Evolutionary conservation across 1,140 invertebrate genomes (phyloP).

Genomic region (Araneus ventricosus): DNA sequence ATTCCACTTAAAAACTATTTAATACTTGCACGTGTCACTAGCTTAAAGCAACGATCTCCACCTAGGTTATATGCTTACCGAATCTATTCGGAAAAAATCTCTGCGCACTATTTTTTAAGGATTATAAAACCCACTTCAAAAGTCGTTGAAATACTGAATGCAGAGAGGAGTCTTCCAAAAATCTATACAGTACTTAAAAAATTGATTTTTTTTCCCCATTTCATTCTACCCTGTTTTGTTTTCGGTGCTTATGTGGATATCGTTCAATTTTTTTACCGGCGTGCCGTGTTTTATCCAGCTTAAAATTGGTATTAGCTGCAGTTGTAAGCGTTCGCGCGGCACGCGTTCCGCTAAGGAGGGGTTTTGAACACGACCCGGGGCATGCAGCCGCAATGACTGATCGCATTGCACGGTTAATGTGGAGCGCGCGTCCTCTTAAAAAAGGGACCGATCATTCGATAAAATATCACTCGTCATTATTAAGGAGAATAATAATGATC

Average conservation of each 20-base stretch:
- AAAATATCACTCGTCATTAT: neutral
- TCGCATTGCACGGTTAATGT: constrained; percentile 12
- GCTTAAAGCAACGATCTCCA: neutral
- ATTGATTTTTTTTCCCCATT: too few species aligned
- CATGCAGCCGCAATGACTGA: constrained; percentile 1
- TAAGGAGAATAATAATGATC: too few species aligned
- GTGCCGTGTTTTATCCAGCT: neutral
- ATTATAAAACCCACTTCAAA: neutral
- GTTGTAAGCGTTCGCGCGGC: neutral
- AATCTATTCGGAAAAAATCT: too few species aligned
- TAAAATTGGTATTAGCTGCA: constrained; percentile 14
- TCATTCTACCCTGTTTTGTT: neutral
- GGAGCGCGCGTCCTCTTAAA: neutral
- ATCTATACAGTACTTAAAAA: neutral
- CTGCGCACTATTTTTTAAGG: neutral
- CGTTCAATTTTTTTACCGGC: neutral
- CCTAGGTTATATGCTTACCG: too few species aligned
- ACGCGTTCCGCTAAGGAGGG: constrained; percentile 15
- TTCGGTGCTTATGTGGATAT: neutral
- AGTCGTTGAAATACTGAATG: neutral
- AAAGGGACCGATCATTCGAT: neutral
- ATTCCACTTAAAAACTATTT: neutral
- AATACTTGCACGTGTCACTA: neutral
- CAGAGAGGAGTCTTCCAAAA: neutral
- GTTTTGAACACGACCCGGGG: constrained; percentile 33